phyloP scores from a whole-genome alignment of 2,797 vertebrate genomes.

The Liasis olivaceus region DNA sequence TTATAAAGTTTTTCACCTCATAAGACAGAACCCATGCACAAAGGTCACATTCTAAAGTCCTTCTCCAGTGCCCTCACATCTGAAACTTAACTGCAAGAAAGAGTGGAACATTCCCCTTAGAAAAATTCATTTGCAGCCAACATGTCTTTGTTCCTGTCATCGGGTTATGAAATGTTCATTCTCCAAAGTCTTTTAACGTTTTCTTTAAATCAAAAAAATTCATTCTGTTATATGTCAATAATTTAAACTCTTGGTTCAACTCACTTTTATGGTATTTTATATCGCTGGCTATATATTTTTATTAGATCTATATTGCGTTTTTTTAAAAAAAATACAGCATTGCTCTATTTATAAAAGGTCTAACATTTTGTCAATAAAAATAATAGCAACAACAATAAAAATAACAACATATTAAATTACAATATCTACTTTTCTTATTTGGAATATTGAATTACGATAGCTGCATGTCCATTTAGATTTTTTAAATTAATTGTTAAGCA shows the following conservation, averaged over 20 bases:
- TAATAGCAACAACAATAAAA: not conserved
- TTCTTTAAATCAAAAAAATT: too few species aligned
- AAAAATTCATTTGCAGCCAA: too few species aligned
- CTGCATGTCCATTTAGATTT: not conserved
- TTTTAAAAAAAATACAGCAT: not conserved
- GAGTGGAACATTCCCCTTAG: too few species aligned
- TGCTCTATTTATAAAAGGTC: not conserved
- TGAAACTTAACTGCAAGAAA: too few species aligned
- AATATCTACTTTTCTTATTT: not conserved
- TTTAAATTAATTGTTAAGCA: conserved; percentile 18
- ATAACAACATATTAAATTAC: not conserved
- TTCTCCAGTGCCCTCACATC: too few species aligned
- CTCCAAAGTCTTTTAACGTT: too few species aligned
- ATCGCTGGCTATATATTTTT: not conserved
- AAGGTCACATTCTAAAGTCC: too few species aligned
- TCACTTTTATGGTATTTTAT: not conserved
- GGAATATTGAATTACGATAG: not conserved
- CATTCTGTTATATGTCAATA: too few species aligned
- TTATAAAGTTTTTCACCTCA: too few species aligned
- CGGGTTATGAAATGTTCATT: too few species aligned
- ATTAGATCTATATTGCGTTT: not conserved
- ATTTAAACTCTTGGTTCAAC: not conserved
- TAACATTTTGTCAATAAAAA: not conserved
- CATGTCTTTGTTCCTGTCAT: too few species aligned
- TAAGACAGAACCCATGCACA: too few species aligned